Evolutionary conservation across 2,797 vertebrate genomes (phyloP), one percentile per base, ranked within the genome.

Genomic region (Poecilia velifera): DNA sequence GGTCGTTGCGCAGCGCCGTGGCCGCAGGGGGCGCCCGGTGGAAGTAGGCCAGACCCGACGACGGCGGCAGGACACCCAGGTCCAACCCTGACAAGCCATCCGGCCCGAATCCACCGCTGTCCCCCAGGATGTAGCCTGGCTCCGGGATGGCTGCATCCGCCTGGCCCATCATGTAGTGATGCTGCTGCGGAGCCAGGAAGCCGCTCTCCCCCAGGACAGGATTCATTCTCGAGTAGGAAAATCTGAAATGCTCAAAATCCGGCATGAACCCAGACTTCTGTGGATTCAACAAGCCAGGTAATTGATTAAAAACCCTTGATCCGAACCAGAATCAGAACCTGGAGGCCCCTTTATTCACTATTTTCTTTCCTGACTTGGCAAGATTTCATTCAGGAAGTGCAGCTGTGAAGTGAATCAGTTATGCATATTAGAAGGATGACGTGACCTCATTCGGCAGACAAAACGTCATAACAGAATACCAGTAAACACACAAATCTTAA

Each of bases 1-100:
- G 92, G 95, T 98, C 97, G 87, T 97, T 97, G 82, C 97, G 96
- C 87, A 98, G 95, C 18, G 97, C 97, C 82, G 96, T 96, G 86
- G 97, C 97, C 46, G 95, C 96, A 53, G 93, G 92, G 6, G 93
- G 91, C 0, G 73, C 87, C 22, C 92, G 89, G 79, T 86, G 90
- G 43, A 93, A 77, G 83, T 94, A 94, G 18, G 90, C 80, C 39
- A 93, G 84, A 9, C 92, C 92, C 0, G 93, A 90, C 0, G 92
- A 90, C 0, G 91, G 88, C 0, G 93, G 94, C 51, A 95, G 82
- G n/a, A 86, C n/a, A 12, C 90, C 91, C 78, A 95, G 82, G 81
- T 93, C 93, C 64, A 95, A 77, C 31, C 92, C 93, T 49, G 88
- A 75, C 10, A 88, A 82, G 25, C 89, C 84, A 18, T 94, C 94